These are phyloP conservation scores for Stenurella melanura DNA, from an alignment of 2,888 invertebrate species.

Conservation along the genomic window DNA sequence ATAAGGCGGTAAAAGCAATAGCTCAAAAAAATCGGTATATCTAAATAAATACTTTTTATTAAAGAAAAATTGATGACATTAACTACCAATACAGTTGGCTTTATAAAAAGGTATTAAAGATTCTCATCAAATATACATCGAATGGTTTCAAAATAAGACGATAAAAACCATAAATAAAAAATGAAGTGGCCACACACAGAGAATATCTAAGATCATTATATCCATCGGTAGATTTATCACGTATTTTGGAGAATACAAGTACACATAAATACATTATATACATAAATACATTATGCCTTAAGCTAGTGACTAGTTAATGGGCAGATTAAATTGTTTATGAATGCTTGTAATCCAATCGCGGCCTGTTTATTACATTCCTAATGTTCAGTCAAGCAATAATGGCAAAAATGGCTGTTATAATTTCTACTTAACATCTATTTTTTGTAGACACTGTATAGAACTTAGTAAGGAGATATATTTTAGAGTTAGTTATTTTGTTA, in stretches of 20 bases:
- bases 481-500: not conserved
- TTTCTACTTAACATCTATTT: not conserved
- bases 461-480: not conserved
- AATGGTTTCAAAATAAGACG: slow-evolving; percentile 19
- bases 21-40: not conserved
- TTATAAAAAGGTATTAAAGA: slow-evolving; percentile 9
- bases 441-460: not conserved
- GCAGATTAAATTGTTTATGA: slow-evolving; percentile 31
- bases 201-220: slow-evolving; percentile 23
- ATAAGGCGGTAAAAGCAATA: not conserved
- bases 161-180: slow-evolving; percentile 22
- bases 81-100: slow-evolving; percentile 2
- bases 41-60: slow-evolving; percentile 16
- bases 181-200: slow-evolving; percentile 25
- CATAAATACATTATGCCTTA: slow-evolving; percentile 18
- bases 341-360: slow-evolving; percentile 27
- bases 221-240: slow-evolving; percentile 23
- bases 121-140: slow-evolving; percentile 24
- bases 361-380: slow-evolving; percentile 27
- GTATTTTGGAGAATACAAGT: slow-evolving; percentile 15
- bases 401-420: not conserved
- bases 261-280: not conserved
- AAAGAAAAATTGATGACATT: slow-evolving; percentile 3
- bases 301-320: slow-evolving; percentile 32
- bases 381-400: slow-evolving; percentile 8